Conservation (phyloP, 2,113 vertebrate genomes). For the Nyctibius bracteatus region DNA sequence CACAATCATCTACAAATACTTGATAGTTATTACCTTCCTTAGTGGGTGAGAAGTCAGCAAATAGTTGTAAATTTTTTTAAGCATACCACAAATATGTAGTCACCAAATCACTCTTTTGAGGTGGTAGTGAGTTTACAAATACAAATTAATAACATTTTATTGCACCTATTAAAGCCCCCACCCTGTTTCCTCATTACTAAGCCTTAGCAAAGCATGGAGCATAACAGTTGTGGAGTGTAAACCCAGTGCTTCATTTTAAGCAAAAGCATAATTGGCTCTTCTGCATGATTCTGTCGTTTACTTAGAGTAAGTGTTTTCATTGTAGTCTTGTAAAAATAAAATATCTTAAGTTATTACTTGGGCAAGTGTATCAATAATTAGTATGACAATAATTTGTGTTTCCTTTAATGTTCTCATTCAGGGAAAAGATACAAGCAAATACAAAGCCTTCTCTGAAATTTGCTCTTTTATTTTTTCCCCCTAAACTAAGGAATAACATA, state of each 20-base stretch:
- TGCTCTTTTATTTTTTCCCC: too few species aligned
- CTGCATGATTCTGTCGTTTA: not conserved
- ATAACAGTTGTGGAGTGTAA: not conserved
- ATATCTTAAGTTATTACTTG: not conserved
- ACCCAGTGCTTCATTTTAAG: not conserved
- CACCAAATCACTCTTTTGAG: not conserved
- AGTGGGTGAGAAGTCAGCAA: not conserved
- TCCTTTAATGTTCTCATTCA: not conserved
- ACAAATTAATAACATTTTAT: not conserved
- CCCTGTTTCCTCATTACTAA: not conserved
- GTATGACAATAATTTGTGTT: not conserved
- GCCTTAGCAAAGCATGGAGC: not conserved
- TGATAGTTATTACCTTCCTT: not conserved
- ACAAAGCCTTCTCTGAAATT: too few species aligned
- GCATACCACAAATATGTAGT: not conserved
- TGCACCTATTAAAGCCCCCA: not conserved
- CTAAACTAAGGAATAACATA: not conserved
- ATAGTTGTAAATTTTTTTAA: not conserved
- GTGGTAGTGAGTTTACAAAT: not conserved
- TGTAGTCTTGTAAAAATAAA: not conserved
- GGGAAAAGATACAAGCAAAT: not conserved
- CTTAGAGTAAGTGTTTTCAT: not conserved
- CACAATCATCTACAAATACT: not conserved
- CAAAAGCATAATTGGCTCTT: not conserved
- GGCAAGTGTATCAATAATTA: not conserved